phyloP scores from a whole-genome alignment of 2,797 vertebrate species.

The Pseudomugil gertrudae region DNA sequence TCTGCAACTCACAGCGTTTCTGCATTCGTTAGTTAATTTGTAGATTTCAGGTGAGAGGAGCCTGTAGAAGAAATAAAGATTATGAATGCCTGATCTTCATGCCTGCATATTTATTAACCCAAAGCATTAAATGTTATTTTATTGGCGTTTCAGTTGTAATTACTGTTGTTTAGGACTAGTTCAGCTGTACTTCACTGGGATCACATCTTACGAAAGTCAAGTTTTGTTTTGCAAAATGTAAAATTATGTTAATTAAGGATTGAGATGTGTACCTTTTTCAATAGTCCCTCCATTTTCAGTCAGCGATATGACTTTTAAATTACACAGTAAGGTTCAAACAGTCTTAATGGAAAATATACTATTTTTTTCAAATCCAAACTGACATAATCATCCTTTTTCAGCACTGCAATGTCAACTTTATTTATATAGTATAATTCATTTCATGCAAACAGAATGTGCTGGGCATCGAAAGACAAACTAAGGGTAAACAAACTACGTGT shows the following conservation, averaged over 20 bases:
- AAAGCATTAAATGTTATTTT: slow-evolving; percentile 10
- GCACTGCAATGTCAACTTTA: too few relatives aligned
- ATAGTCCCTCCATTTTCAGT: slow-evolving; percentile 10
- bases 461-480: too few relatives aligned
- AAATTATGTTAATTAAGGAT: slow-evolving; percentile 9
- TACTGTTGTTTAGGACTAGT: slow-evolving; percentile 13
- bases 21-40: slow-evolving; percentile 51
- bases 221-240: slow-evolving; percentile 8
- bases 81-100: slow-evolving; percentile 24
- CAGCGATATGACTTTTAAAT: slow-evolving; percentile 20
- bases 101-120: slow-evolving; percentile 21
- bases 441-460: too few relatives aligned
- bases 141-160: slow-evolving; percentile 19
- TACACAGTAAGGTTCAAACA: slow-evolving; percentile 9
- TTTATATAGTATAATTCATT: too few relatives aligned
- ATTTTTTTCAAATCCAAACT: too few relatives aligned
- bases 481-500: too few relatives aligned
- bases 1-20: slow-evolving; percentile 29
- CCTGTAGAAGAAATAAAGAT: slow-evolving; percentile 32
- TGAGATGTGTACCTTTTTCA: too few relatives aligned
- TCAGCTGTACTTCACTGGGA: slow-evolving; percentile 3
- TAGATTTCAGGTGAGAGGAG: slow-evolving; percentile 27
- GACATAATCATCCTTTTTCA: too few relatives aligned
- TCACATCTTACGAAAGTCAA: slow-evolving; percentile 8
- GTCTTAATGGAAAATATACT: too few relatives aligned